These are phyloP conservation scores for Dendronephthya gigantea DNA, from an alignment of 64 coral and sea anemone species.

Conservation along the genomic window DNA sequence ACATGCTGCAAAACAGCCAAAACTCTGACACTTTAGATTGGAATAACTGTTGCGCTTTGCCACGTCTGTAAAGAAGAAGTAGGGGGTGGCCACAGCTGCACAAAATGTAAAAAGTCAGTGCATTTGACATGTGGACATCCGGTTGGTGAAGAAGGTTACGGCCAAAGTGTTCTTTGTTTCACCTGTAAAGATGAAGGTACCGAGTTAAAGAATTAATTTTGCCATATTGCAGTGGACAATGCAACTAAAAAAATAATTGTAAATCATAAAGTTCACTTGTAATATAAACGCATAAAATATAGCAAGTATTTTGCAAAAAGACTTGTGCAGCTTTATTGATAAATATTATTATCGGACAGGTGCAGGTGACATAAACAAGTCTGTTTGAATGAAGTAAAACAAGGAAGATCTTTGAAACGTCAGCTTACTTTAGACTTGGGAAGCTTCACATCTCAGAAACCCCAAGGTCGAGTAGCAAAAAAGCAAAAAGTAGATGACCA, in stretches of 20 bases:
- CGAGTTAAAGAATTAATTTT: too few species aligned
- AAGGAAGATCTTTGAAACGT: not conserved
- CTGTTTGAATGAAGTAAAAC: not conserved
- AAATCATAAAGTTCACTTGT: not conserved
- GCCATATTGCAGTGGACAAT: not conserved
- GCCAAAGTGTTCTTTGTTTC: not conserved
- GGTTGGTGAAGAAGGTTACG: slow-evolving; percentile 4
- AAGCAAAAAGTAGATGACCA: not conserved
- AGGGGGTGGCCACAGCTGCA: too few species aligned
- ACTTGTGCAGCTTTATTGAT: not conserved
- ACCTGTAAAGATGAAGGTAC: not conserved
- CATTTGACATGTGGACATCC: not conserved
- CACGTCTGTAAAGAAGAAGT: too few species aligned
- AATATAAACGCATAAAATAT: not conserved
- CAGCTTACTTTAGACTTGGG: slow-evolving; percentile 2
- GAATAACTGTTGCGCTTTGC: too few species aligned
- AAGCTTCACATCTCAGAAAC: not conserved
- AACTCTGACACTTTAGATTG: too few species aligned
- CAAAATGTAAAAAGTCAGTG: too few species aligned
- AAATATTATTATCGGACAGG: not conserved
- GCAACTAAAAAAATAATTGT: not conserved
- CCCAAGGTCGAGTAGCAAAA: not conserved
- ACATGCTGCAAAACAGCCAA: too few species aligned
- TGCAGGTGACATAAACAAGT: too few species aligned
- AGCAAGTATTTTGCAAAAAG: not conserved